Evolutionary conservation across 2,888 invertebrate species (phyloP), one percentile per base, ranked within the genome.

Genomic region (Cabera pusaria): DNA sequence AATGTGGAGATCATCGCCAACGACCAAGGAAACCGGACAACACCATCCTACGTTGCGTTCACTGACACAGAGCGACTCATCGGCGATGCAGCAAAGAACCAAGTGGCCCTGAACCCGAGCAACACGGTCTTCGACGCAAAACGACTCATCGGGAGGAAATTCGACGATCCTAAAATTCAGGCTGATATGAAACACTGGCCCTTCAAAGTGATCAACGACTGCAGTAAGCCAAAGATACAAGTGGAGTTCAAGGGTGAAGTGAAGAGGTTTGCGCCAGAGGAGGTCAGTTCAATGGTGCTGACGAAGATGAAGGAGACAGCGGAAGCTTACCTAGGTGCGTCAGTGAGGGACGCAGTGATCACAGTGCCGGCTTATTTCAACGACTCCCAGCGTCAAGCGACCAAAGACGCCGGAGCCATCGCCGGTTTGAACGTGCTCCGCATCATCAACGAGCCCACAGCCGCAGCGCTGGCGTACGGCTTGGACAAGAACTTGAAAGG

Each of bases 371-470:
- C 96, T 2, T 96, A 96, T 67, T 77, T 93, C 91, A 94, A 94
- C 61, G 93, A 94, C 69, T 93, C 93, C 0, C 94, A 94, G 65
- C 86, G 93, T 0, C 93, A 94, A 73, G 93, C 95, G 23, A 96
- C 96, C 17, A 97, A 97, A 74, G 97, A 97, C 81, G 96, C 97
- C 22, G 97, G 97, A 1, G 92, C 92, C 29, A 95, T 94, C 65
- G 94, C 97, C 19, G 97, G 97, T 0, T 72, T 97, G 25, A 97
- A 97, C 79, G 96, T 97, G 0, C 86, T 97, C 34, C 91, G 97
- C 48, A 97, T 97, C 64, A 96, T 97, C 64, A 96, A 96, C 73
- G 96, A 97, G 69, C 97, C 97, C 1, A 97, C 96, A 1, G 95
- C 95, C 2, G 96, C 96, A 7, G 96, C 96, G 10, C 82, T 96